A percentile compares a stretch with the other conserved stretches of the same genome.
Conservation (phyloP, 2,113 vertebrate species). For the Meriones unguiculatus region DNA sequence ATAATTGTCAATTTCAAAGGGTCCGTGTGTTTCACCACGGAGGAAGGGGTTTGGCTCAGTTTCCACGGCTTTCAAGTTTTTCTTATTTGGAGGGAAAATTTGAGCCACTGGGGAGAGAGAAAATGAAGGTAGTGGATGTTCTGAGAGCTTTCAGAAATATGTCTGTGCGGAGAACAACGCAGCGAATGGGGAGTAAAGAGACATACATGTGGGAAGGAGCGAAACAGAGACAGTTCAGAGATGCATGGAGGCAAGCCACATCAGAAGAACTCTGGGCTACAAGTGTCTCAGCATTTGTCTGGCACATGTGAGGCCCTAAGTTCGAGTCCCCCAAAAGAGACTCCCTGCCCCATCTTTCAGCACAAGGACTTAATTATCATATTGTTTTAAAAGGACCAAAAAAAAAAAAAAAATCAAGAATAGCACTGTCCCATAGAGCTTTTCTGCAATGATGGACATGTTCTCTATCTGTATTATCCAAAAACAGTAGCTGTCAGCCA, state of each 20-base stretch:
- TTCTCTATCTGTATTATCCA: background rate
- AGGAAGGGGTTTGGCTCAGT: constrained; percentile 45
- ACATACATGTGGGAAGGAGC: background rate
- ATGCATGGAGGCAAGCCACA: background rate
- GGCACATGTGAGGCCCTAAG: background rate
- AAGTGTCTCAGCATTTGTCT: background rate
- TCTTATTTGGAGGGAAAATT: constrained; percentile 47
- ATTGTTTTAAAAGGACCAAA: constrained; percentile 31
- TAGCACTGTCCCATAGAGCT: background rate
- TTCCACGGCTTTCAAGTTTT: constrained; percentile 51
- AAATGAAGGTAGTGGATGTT: background rate
- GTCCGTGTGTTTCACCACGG: constrained; percentile 36
- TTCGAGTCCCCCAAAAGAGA: background rate
- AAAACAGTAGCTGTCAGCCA: background rate
- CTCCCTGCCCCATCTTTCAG: background rate
- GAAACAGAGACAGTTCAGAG: background rate
- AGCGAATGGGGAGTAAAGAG: background rate
- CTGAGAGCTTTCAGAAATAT: background rate
- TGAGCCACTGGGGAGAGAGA: background rate
- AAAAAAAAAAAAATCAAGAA: background rate
- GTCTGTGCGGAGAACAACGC: background rate
- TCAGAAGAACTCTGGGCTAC: background rate
- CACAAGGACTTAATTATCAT: background rate
- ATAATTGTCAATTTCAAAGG: constrained; percentile 75
- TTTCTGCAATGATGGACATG: background rate